Evolutionary conservation across 2,113 vertebrate genomes (phyloP).

Genomic region (Chlamydotis undulata): DNA sequence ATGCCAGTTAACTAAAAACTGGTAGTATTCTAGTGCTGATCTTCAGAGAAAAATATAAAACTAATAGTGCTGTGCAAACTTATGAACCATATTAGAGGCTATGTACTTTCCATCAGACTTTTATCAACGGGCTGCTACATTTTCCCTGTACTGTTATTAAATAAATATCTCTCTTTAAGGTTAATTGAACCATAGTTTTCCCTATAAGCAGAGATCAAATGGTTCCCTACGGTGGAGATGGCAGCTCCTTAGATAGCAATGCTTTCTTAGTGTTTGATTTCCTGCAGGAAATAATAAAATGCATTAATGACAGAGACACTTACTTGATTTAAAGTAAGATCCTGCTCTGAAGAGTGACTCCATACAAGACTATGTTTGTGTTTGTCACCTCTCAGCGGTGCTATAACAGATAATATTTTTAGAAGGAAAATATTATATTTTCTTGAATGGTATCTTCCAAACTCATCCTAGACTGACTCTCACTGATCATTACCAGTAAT

Average conservation of each 20-base stretch:
- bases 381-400: not conserved
- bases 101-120: not conserved
- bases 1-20: not conserved
- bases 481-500: not conserved
- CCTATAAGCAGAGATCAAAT: not conserved
- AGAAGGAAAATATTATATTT: not conserved
- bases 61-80: not conserved
- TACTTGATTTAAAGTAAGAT: not conserved
- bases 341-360: not conserved
- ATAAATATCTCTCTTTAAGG: not conserved
- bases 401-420: not conserved
- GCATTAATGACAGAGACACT: not conserved
- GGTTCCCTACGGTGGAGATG: not conserved
- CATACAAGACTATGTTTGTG: not conserved
- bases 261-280: not conserved
- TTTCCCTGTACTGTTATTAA: not conserved
- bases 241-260: not conserved
- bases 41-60: not conserved
- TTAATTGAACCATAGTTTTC: not conserved
- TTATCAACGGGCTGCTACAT: not conserved
- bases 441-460: not conserved
- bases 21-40: not conserved
- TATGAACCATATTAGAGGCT: not conserved
- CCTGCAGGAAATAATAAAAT: not conserved
- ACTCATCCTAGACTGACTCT: not conserved